Evolutionary conservation across 2,888 invertebrate genomes (phyloP).

Genomic region (Chloroclystis v-ata): DNA sequence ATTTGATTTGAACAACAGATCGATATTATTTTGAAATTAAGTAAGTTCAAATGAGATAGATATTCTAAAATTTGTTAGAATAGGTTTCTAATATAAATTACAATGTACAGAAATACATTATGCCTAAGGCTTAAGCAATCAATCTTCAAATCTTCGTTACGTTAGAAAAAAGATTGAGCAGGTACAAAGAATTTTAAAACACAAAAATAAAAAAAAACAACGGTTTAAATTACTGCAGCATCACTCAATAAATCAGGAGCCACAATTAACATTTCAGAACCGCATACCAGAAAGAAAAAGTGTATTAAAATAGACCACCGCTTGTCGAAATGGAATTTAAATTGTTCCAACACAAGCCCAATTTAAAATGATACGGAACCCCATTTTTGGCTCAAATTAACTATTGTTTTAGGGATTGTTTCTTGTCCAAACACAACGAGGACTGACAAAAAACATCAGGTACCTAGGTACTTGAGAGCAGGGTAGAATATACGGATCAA

Average conservation of each 20-base stretch:
- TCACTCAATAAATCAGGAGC: conserved; percentile 55
- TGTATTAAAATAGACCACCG: conserved; percentile 44
- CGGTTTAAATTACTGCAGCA: conserved; percentile 29
- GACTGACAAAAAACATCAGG: conserved; percentile 73
- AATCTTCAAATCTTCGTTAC: conserved; percentile 11
- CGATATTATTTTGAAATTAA: too few species aligned
- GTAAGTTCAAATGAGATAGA: too few species aligned
- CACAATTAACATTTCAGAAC: conserved; percentile 45
- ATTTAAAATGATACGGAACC: conserved; percentile 17
- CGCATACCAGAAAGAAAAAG: conserved; percentile 35
- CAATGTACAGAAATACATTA: background rate
- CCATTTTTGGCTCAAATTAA: conserved; percentile 44
- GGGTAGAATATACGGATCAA: conserved; percentile 35
- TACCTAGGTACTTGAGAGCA: conserved; percentile 51
- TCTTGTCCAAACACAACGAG: conserved; percentile 60
- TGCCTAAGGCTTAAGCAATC: conserved; percentile 7
- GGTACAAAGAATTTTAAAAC: conserved; percentile 23
- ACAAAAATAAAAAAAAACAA: conserved; percentile 21
- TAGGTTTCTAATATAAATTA: too few species aligned
- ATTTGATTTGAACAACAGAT: too few species aligned
- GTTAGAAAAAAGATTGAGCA: conserved; percentile 16
- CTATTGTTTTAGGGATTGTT: conserved; percentile 69
- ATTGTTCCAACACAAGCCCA: conserved; percentile 55
- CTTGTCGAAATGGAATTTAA: conserved; percentile 63
- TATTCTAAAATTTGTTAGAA: too few species aligned